Base-by-base conservation (phyloP, 2,888 invertebrate species). In the Lysandra bellargus region DNA sequence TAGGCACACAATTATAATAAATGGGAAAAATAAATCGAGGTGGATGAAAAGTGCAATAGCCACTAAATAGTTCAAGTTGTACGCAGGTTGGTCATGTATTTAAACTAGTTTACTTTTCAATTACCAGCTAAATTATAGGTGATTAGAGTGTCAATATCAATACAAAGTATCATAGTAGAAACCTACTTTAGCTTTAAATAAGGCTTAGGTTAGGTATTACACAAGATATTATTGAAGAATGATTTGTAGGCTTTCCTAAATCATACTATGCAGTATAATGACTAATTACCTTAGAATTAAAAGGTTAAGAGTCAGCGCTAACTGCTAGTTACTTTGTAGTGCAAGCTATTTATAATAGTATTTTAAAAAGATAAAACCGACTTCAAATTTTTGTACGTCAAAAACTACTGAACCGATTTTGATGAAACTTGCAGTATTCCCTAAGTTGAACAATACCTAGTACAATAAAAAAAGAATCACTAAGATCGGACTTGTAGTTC, bases 1-100 rank as follows among this genome's bases (percentile, higher is more conserved):
- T 61, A 61, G 23, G 23, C 23, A 61, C 30, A 69, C 64, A 69
- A 69, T 69, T 30, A 30, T 69, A 69, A 12, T 30, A 30, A 33
- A 30, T 33, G 12, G 12, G 14, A 37, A 69, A 33, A 33, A 33
- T 69, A 69, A 69, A 69, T 37, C 5, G 33, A 69, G 12, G 12
- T 69, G 2, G 33, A 69, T 69, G 37, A 37, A 64, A 69, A 69
- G 33, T 57, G 33, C 14, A 14, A 33, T 33, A 14, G 1, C 37
- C 69, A 37, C 30, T 69, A 33, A 37, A 64, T 69, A 61, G 61
- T 69, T 69, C 69, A 69, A 69, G 14, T 69, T 69, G 9, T 69
- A 64, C 64, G 64, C 30, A 30, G 69, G 69, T 69, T 37, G 69
- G 17, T 69, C 69, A 33, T 33, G 69, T 17, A 69, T 69, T 69